phyloP scores from a whole-genome alignment of 1,140 invertebrate species.

The Plutomurus gul region DNA sequence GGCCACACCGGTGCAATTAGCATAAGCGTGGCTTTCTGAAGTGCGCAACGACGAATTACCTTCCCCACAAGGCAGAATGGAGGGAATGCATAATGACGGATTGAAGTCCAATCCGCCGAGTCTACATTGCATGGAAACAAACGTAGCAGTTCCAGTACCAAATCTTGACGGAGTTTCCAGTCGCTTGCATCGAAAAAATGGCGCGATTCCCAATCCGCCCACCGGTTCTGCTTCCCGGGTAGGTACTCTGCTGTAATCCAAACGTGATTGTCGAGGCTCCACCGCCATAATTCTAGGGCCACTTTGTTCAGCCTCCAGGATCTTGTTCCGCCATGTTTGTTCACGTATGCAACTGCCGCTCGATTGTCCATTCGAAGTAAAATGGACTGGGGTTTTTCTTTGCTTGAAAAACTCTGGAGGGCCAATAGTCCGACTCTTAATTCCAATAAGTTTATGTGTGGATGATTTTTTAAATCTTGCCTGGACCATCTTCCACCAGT shows the following conservation, averaged over 20 bases:
- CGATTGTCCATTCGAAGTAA: not conserved
- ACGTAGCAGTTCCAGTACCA: not conserved
- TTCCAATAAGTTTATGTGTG: constrained; percentile 39
- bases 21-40: not conserved
- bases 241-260: not conserved
- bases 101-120: not conserved
- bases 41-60: not conserved
- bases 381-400: not conserved
- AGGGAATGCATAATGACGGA: constrained; percentile 33
- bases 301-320: not conserved
- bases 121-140: constrained; percentile 27
- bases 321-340: constrained; percentile 18
- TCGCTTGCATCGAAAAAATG: not conserved
- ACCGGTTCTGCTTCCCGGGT: not conserved
- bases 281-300: not conserved
- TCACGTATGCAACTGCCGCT: constrained; percentile 17
- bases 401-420: not conserved
- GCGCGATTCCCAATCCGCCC: not conserved
- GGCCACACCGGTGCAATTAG: constrained; percentile 35
- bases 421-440: constrained; percentile 20
- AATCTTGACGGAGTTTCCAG: not conserved
- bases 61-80: constrained; percentile 38
- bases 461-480: not conserved
- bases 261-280: not conserved
- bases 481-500: constrained; percentile 4